phyloP scores from a whole-genome alignment of 1,140 invertebrate genomes.

The Temnothorax nylanderi region DNA sequence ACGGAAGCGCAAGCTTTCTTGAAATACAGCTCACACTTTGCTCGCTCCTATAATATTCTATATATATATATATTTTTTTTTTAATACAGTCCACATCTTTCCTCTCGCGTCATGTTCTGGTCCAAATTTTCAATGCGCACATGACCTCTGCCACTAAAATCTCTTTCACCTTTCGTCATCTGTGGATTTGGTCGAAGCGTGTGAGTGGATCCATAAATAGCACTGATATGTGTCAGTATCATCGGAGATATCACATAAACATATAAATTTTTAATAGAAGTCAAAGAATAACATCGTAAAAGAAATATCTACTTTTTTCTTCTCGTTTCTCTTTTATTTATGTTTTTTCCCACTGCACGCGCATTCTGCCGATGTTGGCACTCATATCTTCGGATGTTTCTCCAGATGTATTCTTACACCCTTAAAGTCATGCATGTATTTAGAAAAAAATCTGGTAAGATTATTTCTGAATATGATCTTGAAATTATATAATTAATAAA shows the following conservation, averaged over 20 bases:
- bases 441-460: background rate
- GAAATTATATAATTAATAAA: background rate
- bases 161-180: background rate
- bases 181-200: background rate
- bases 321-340: background rate
- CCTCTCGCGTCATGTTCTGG: background rate
- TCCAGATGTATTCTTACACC: background rate
- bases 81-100: background rate
- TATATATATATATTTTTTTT: too few species aligned
- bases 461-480: background rate
- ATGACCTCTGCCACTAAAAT: background rate
- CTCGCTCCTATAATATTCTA: background rate
- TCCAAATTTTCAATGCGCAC: background rate
- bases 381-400: background rate
- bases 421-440: background rate
- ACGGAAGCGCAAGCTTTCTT: background rate
- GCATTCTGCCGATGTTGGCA: background rate
- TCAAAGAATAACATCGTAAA: background rate
- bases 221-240: background rate
- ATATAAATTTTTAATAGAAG: background rate
- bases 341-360: background rate
- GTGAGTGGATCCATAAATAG: background rate
- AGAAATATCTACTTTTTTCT: too few species aligned
- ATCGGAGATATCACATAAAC: background rate
- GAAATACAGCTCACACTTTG: background rate